Base-by-base conservation (phyloP, 1,140 invertebrate species). In the Goniozus legneri region DNA sequence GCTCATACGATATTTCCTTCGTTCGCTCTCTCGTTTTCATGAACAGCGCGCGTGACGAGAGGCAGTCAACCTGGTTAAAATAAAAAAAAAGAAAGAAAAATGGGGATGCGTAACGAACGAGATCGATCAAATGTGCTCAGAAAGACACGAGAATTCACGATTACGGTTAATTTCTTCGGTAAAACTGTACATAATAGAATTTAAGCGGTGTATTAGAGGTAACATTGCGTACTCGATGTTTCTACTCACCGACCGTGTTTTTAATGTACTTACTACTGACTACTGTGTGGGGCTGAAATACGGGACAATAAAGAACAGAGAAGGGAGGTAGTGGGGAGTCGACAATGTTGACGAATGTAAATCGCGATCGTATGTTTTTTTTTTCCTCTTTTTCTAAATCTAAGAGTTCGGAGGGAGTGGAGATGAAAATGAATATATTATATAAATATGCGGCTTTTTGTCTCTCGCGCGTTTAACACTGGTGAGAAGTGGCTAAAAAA, bases 181-280 rank as follows among this genome's bases (percentile, higher is more conserved):
- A 4, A 6, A 52, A 52, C 33, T 60, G 57, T 60, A 60, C 45
- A 60, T 60, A 60, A 52, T 60, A 58, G 52, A 40, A 41, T 58
- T n/a, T 60, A 60, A 60, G 36, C 27, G 30, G 55, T 52, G 32
- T 49, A 52, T 55, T 60, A 55, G 33, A 46, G 44, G 12, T 41
- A 51, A 52, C 47, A 18, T 50, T 53, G 45, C 21, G 27, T 49
- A 52, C 21, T 55, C 44, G 15, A 47, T 58, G 55, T 58, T 59
- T 10, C 10, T 27, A 27, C 24, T 55, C 32, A 54, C 54, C 52
- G 56, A 48, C 58, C 55, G 54, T 59, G 36, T 48, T n/a, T n/a
- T 44, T 44, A 51, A 60, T 47, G 48, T 60, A 58, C 52, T 60
- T 58, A 58, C 21, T 36, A 13, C 6, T 4, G 16, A 35, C 6